Evolutionary conservation across 1,140 invertebrate species (phyloP).

Genomic region (Anagrus nilaparvatae): DNA sequence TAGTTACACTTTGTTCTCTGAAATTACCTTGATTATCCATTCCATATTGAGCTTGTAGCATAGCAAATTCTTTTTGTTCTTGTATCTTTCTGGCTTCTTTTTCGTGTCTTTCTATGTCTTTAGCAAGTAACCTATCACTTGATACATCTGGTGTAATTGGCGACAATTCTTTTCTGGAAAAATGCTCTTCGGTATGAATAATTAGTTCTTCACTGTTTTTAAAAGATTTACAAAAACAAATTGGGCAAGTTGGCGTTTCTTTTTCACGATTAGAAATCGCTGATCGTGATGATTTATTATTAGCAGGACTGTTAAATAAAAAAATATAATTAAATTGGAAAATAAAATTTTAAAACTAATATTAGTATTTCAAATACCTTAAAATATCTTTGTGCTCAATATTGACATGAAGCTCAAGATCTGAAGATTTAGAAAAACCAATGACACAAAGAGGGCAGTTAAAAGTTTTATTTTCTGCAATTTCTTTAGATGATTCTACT

Average conservation of each 20-base stretch:
- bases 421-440: constrained; percentile 61
- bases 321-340: background rate
- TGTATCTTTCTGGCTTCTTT: constrained; percentile 58
- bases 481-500: constrained; percentile 36
- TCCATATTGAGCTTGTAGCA: constrained; percentile 73
- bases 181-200: constrained; percentile 61
- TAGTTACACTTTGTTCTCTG: constrained; percentile 68
- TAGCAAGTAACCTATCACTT: constrained; percentile 46
- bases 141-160: constrained; percentile 43
- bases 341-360: constrained; percentile 30
- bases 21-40: constrained; percentile 81
- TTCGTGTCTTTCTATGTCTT: constrained; percentile 54
- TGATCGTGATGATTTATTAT: constrained; percentile 27
- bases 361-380: constrained; percentile 37
- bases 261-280: constrained; percentile 29
- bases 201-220: constrained; percentile 46
- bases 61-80: constrained; percentile 72
- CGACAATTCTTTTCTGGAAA: constrained; percentile 40
- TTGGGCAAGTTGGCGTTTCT: constrained; percentile 43
- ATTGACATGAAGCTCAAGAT: constrained; percentile 76
- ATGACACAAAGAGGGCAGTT: constrained; percentile 64
- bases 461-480: constrained; percentile 35
- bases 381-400: constrained; percentile 69
- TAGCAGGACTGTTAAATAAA: constrained; percentile 29
- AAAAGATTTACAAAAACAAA: constrained; percentile 44